Base-by-base conservation (phyloP, 2,888 invertebrate genomes). In the Nematopogon swammerdamellus region DNA sequence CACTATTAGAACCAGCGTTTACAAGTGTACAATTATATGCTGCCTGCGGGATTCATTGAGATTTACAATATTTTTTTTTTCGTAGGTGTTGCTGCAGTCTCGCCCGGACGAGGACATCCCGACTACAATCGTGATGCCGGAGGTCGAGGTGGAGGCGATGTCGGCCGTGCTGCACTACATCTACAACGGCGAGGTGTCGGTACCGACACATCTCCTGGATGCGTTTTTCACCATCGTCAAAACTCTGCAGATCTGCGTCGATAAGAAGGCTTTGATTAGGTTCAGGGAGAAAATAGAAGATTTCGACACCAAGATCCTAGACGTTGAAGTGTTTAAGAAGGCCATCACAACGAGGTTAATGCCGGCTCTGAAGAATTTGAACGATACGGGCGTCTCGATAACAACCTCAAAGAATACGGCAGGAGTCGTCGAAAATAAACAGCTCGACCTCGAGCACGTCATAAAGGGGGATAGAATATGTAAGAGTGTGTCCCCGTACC, bases 131-230 rank as follows among this genome's bases (percentile, higher is more conserved):
- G 84, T 87, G 53, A 72, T 88, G 48, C 85, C 87, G 19, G 87
- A 87, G 58, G 80, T 86, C 51, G 81, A 82, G 57, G 70, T 80
- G 49, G 82, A 82, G 50, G 85, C 83, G 53, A 81, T 88, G 71
- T 80, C 84, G 1, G 79, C 82, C 14, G 79, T 88, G 8, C 73
- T 88, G 43, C 84, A 85, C 59, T 87, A 87, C 60, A 82, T 88
- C 53, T 88, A 88, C 62, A 85, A 85, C 43, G 88, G 88, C 49
- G 84, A 83, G 62, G 84, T 85, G 1, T 67, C 76, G 3, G 68
- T 88, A 20, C 79, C 82, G n/a, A 76, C 79, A 42, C 70, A 76
- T n/a, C 76, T 81, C 52, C 58, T 87, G 18, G 66, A 77, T 47
- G 80, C 82, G 46, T 87, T 88, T 59, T 64, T 87, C 30, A 75